A percentile compares a stretch with the other conserved stretches of the same genome.
Conservation (phyloP, 1,140 invertebrate species). For the Fopius arisanus region DNA sequence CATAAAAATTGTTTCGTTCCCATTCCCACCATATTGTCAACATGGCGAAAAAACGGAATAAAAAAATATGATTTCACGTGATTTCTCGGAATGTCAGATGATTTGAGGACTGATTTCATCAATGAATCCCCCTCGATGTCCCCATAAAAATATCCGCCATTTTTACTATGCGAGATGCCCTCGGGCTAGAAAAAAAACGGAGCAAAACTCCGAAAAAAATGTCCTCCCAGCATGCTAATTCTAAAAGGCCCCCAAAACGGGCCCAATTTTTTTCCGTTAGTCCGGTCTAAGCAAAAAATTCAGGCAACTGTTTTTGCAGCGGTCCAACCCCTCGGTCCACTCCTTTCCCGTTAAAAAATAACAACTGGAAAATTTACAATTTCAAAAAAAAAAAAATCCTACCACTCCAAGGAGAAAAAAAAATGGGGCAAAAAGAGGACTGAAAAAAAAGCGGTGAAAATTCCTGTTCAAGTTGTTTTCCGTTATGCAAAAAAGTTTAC, state of each 20-base stretch:
- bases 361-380: background rate
- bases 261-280: constrained; percentile 7
- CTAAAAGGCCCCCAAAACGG: background rate
- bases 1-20: background rate
- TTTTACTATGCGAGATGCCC: background rate
- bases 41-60: background rate
- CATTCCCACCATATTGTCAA: background rate
- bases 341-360: constrained; percentile 7
- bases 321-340: background rate
- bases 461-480: background rate
- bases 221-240: background rate
- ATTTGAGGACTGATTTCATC: too few relatives aligned
- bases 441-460: background rate
- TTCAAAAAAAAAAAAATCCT: too few relatives aligned
- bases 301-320: constrained; percentile 8
- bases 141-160: background rate
- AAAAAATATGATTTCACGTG: too few relatives aligned
- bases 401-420: too few relatives aligned
- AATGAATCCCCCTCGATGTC: too few relatives aligned
- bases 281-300: background rate
- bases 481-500: constrained; percentile 16
- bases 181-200: background rate
- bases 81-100: too few relatives aligned
- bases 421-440: background rate
- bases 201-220: background rate